phyloP scores from a whole-genome alignment of 2,797 vertebrate genomes.

The Allobates femoralis region DNA sequence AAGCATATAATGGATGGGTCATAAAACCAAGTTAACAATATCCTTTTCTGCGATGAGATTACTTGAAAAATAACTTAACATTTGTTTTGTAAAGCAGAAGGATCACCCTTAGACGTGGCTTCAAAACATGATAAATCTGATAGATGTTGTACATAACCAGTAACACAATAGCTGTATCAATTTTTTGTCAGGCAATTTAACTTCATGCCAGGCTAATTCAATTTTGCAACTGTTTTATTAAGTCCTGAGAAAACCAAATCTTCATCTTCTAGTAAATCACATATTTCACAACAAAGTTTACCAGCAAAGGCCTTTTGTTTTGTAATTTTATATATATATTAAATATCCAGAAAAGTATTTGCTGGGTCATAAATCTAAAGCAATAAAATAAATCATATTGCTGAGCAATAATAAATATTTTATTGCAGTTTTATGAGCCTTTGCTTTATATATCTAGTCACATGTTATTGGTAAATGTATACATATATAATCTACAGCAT shows the following conservation, averaged over 20 bases:
- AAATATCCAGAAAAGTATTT: constrained; percentile 76
- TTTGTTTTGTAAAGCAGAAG: constrained; percentile 60
- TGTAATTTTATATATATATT: constrained; percentile 77
- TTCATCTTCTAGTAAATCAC: constrained; percentile 72
- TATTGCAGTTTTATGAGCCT: constrained; percentile 80
- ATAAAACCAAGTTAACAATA: constrained; percentile 45
- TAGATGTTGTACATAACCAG: constrained; percentile 67
- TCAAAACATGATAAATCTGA: constrained; percentile 61
- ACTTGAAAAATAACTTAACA: constrained; percentile 59
- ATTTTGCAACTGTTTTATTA: constrained; percentile 77
- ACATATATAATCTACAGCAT: constrained; percentile 72
- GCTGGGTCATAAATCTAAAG: constrained; percentile 75
- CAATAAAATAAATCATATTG: constrained; percentile 80
- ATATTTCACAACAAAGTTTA: constrained; percentile 71
- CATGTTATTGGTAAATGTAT: constrained; percentile 73
- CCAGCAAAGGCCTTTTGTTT: constrained; percentile 70
- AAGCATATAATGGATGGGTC: constrained; percentile 45
- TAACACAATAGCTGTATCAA: constrained; percentile 69
- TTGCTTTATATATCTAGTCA: constrained; percentile 72
- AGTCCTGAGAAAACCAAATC: constrained; percentile 67
- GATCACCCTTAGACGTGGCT: constrained; percentile 52
- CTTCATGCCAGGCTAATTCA: constrained; percentile 75
- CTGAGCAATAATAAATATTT: constrained; percentile 81
- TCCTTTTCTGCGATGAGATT: constrained; percentile 50
- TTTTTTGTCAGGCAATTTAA: constrained; percentile 77